Conservation (phyloP, 2,797 vertebrate genomes). For the Rhinophrynus dorsalis region DNA sequence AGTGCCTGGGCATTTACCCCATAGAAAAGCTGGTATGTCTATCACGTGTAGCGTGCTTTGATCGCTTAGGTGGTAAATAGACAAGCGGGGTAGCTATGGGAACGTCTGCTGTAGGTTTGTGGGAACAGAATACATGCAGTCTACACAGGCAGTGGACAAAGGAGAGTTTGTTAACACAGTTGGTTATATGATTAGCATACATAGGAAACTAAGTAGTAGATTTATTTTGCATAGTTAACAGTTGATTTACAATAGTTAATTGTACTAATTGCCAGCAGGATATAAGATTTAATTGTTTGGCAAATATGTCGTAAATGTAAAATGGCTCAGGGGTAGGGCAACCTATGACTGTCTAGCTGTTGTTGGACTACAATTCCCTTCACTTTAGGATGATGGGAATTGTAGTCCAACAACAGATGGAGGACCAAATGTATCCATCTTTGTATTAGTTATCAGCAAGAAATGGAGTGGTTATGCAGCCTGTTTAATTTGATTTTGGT, state of each 20-base stretch:
- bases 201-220: constrained; percentile 6
- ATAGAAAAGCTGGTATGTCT: constrained; percentile 71
- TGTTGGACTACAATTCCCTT: no score
- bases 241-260: not conserved
- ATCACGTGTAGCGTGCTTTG: constrained; percentile 72
- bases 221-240: not conserved
- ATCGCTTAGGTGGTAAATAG: constrained; percentile 82
- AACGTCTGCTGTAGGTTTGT: constrained; percentile 72
- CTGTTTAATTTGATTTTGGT: no score
- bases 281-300: no score
- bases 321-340: no score
- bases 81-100: constrained; percentile 77
- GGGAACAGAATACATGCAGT: constrained; percentile 61
- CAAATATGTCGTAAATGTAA: no score
- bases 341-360: no score
- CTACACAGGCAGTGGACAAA: constrained; percentile 70
- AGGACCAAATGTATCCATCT: no score
- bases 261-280: not conserved
- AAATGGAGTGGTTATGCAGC: no score
- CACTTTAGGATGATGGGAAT: no score
- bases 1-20: constrained; percentile 69
- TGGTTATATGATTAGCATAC: constrained; percentile 61
- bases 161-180: constrained; percentile 72
- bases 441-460: no score
- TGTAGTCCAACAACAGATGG: no score